A percentile compares a stretch with the other conserved stretches of the same genome.
Conservation (phyloP, 2,113 vertebrate genomes). For the Rattus norvegicus region GRCr8 NC_086019.1:51114001-51114500, state of each 20-base stretch:
- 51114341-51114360: background rate
- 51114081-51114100: too few species aligned
- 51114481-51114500: background rate
- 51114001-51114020: too few species aligned
- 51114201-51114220: too few species aligned
- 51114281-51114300: background rate
- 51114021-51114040: too few species aligned
- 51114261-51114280: background rate
- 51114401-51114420: background rate
- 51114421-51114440: background rate
- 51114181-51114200: background rate
- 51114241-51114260: background rate
- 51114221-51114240: background rate
- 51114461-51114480: background rate
- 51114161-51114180: fast-evolving
- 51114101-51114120: background rate
- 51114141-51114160: fast-evolving
- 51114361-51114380: background rate
- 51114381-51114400: background rate
- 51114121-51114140: background rate
- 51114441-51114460: background rate
- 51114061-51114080: too few species aligned
- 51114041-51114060: too few species aligned
- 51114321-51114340: fast-evolving
- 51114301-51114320: background rate